These are phyloP conservation scores for Oenanthe oenanthe DNA, from an alignment of 2,113 vertebrate genomes.

Conservation along the genomic window DNA sequence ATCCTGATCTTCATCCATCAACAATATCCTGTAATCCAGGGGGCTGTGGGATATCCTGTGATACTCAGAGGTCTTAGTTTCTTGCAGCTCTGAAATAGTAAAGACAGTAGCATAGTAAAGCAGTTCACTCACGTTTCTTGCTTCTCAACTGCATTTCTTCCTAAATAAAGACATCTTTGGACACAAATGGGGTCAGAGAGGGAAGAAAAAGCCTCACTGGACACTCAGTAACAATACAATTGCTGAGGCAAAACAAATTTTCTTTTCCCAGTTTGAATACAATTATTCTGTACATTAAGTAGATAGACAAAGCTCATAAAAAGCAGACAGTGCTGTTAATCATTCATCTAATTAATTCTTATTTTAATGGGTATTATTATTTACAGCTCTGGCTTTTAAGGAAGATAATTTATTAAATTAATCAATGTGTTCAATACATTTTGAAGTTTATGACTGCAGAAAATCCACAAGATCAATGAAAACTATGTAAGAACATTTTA, in stretches of 20 bases:
- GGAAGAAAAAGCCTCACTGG: not conserved
- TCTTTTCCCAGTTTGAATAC: not conserved
- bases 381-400: slow-evolving; percentile 36
- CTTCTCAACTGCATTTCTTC: not conserved
- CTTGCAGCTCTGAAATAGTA: slow-evolving; percentile 85
- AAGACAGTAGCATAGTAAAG: slow-evolving; percentile 1
- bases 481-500: not conserved
- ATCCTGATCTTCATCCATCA: slow-evolving; percentile 99
- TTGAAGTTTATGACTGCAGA: not conserved
- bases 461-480: slow-evolving; percentile 22
- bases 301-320: not conserved
- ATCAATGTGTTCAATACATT: slow-evolving; percentile 6
- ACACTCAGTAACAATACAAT: not conserved
- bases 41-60: slow-evolving; percentile 87
- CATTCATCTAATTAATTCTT: slow-evolving; percentile 7
- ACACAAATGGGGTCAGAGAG: not conserved
- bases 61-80: slow-evolving; percentile 87
- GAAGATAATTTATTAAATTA: not conserved
- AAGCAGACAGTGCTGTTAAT: not conserved
- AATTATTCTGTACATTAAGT: not conserved
- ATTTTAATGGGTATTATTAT: slow-evolving; percentile 23
- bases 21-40: slow-evolving; percentile 95
- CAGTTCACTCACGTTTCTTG: not conserved
- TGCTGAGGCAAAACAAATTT: not conserved
- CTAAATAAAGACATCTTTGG: not conserved